Base-by-base conservation (phyloP, 2,888 invertebrate species). In the Machimus atricapillus region DNA sequence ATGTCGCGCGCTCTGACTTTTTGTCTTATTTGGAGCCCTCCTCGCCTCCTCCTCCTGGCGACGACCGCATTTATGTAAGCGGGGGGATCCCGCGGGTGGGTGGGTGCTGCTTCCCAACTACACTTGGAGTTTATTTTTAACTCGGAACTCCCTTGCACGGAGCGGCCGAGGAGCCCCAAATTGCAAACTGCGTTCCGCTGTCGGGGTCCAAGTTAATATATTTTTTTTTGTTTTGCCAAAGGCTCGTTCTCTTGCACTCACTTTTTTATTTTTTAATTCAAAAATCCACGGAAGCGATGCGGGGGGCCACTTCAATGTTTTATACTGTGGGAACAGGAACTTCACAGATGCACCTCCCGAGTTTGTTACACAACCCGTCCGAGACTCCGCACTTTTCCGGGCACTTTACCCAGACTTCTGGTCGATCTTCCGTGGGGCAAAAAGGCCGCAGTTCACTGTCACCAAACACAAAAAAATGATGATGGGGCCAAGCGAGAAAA, bases 1-100 rank as follows among this genome's bases (percentile, higher is more conserved):
- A 82, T 88, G 87, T 88, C 87, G 87, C 88, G 88, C 87, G 86
- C 34, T 46, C 31, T 85, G 76, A 31, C 56, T 77, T 85, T 85
- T 58, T 56, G 43, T 79, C 56, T 82, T 82, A 56, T 56, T 31
- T 79, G 27, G 27, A 43, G 16, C 34, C 27, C 23, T 40, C 40
- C 37, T 46, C 19, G 16, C 27, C 52, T 78, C 37, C 37, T 76
- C 31, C 77, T 86, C 3, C 19, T 37, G 14, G n/a, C 52, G 31
- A 56, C 31, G 37, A 37, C 77, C 23, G 31, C 58, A 76, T 78
- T 56, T 66, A 83, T 66, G 40, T 83, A 83, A 83, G 58, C 40
- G 83, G 43, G 56, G n/a, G 43, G n/a, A n/a, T n/a, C n/a, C n/a
- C 56, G 7, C 40, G 40, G 81, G 34, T 76, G 40, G 76, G 43